Base-by-base conservation (phyloP, 2,888 invertebrate genomes). In the Lycaena phlaeas region DNA sequence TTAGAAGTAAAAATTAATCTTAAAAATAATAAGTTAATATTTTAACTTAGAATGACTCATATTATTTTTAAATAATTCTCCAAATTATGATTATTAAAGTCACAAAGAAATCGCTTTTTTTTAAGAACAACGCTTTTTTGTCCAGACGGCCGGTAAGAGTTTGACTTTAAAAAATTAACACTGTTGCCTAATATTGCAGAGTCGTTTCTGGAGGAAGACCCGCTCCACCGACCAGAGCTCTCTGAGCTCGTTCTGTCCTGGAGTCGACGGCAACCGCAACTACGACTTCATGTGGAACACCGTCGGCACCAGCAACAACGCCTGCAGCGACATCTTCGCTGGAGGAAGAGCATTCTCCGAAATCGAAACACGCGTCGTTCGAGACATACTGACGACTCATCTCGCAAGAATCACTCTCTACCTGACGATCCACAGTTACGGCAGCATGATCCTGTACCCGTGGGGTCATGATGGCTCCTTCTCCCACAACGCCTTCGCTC, bases 231-330 rank as follows among this genome's bases (percentile, higher is more conserved):
- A 66, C 44, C 57, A 60, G 2, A 57, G 71, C 36, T 1, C 38
- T 0, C 59, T 60, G 11, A 51, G 68, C 1, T 17, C 15, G n/a
- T 1, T 64, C 0, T 93, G 93, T 52, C 68, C 70, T 2, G 94
- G 94, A n/a, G 88, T 88, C 0, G 94, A 94, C 57, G 87, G 88
- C 0, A 93, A 93, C 66, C 77, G 93, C 2, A 94, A 94, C 71
- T 94, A 89, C 55, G 91, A 87, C 42, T 88, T 87, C 55, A 75
- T 86, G 46, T 93, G 92, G 92, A 88, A 86, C 77, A 85, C 81
- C 61, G 78, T 68, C 46, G 90, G 88, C 0, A 79, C 86, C 3
- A 87, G 86, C 53, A 51, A 38, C 15, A 63, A 59, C 29, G 86
- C 86, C 2, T 93, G 92, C 58, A 50, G 68, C 0, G 88, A 90